Conservation (phyloP, 2,888 invertebrate genomes). For the Synergus itoensis region DNA sequence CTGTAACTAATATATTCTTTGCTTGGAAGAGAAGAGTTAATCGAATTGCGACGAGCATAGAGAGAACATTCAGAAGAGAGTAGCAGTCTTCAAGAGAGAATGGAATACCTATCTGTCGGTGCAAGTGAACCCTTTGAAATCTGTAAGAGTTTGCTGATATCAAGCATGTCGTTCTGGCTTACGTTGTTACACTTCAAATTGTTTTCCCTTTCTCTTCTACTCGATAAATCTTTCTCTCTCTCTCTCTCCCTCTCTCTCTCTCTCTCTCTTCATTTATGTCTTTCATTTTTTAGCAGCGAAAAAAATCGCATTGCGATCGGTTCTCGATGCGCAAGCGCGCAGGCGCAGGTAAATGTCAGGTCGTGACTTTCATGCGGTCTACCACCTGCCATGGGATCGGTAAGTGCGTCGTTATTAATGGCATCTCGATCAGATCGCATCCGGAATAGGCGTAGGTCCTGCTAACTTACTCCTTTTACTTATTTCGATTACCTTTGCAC, state of each 20-base stretch:
- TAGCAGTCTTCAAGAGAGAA: slow-evolving; percentile 1
- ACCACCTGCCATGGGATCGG: slow-evolving; percentile 74
- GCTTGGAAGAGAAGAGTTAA: neutral
- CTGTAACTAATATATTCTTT: slow-evolving; percentile 8
- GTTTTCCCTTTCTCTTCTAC: slow-evolving; percentile 55
- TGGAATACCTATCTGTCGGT: slow-evolving; percentile 31
- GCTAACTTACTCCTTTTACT: slow-evolving; percentile 50
- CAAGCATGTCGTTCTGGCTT: slow-evolving; percentile 30
- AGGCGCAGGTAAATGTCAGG: slow-evolving; percentile 74
- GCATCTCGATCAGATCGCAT: slow-evolving; percentile 71
- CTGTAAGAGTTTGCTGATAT: slow-evolving; percentile 42
- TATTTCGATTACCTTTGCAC: slow-evolving; percentile 47
- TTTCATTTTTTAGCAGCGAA: slow-evolving; percentile 33
- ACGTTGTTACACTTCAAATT: slow-evolving; percentile 66
- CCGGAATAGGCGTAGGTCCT: slow-evolving; percentile 68
- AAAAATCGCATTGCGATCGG: slow-evolving; percentile 71
- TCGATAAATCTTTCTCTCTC: slow-evolving; percentile 33
- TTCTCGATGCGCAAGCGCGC: slow-evolving; percentile 61
- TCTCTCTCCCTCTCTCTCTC: slow-evolving; percentile 9
- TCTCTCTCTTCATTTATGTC: slow-evolving; percentile 16
- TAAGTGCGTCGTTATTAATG: slow-evolving; percentile 75
- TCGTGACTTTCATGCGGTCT: slow-evolving; percentile 76
- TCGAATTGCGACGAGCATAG: slow-evolving; percentile 10
- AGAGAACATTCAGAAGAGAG: neutral
- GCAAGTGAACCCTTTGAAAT: slow-evolving; percentile 45